Evolutionary conservation across 2,888 invertebrate species (phyloP).

Genomic region (Trachelus iudaicus): DNA sequence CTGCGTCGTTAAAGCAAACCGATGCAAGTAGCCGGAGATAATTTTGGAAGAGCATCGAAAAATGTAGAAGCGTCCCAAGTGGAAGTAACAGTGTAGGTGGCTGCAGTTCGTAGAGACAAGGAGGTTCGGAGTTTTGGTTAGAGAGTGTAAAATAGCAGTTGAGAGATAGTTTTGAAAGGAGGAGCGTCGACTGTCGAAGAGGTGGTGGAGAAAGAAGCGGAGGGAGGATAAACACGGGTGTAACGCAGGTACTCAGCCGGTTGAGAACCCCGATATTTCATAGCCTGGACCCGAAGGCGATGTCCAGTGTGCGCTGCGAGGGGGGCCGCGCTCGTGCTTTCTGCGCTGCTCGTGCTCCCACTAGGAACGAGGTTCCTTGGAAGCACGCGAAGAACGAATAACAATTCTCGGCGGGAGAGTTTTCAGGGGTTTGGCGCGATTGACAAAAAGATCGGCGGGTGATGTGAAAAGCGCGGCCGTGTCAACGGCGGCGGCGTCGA

Average conservation of each 20-base stretch:
- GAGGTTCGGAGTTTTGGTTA: neutral
- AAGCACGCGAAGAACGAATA: neutral
- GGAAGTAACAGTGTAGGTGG: neutral
- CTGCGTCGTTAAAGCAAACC: constrained; percentile 1
- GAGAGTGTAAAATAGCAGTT: neutral
- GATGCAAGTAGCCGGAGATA: neutral
- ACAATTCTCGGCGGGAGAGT: neutral
- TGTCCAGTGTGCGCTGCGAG: constrained; percentile 45
- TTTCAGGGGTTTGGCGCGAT: neutral
- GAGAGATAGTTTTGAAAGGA: constrained; percentile 21
- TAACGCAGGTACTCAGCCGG: constrained; percentile 15
- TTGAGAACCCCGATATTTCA: constrained; percentile 49
- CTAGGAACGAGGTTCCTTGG: neutral
- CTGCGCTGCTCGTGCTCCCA: constrained; percentile 24
- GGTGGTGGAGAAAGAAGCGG: neutral
- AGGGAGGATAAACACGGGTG: constrained; percentile 5
- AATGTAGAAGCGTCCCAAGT: neutral
- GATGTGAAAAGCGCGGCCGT: constrained; percentile 4
- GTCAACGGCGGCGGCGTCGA: neutral
- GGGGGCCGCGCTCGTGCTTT: constrained; percentile 41
- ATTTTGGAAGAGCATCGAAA: neutral
- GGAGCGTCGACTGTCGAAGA: constrained; percentile 4
- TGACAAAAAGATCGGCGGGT: constrained; percentile 1
- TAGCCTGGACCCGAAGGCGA: constrained; percentile 44
- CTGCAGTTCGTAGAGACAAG: neutral